Percentiles rank a stretch among this genome's conserved stretches.
Evolutionary conservation across 2,113 vertebrate species (phyloP).

Genomic region (Morone chrysops): DNA sequence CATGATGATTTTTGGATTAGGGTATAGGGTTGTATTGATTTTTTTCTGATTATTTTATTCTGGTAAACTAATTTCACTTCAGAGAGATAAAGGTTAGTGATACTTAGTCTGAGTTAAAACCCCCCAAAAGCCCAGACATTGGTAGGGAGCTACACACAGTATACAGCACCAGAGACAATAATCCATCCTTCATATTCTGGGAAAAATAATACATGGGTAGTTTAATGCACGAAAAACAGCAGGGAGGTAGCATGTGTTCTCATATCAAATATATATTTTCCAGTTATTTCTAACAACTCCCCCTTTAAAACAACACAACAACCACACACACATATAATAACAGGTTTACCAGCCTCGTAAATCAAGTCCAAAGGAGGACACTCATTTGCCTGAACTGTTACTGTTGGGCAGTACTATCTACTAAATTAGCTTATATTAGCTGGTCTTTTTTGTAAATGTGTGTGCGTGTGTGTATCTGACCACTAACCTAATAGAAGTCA

Average conservation of each 20-base stretch:
- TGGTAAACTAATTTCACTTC: neutral
- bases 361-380: slow-evolving; percentile 76
- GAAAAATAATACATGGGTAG: neutral
- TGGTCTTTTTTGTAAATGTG: slow-evolving; percentile 49
- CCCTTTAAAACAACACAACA: slow-evolving; percentile 12
- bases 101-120: neutral
- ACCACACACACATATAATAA: slow-evolving; percentile 33
- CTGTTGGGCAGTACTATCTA: slow-evolving; percentile 72
- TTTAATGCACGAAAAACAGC: neutral
- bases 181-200: neutral
- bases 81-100: neutral
- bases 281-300: slow-evolving; percentile 24
- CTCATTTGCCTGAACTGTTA: slow-evolving; percentile 80
- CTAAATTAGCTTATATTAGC: slow-evolving; percentile 80
- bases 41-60: neutral
- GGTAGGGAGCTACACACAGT: too few species aligned
- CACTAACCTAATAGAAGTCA: slow-evolving; percentile 83
- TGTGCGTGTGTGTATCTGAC: slow-evolving; percentile 72
- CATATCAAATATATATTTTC: slow-evolving; percentile 15
- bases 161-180: neutral
- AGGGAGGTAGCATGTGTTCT: slow-evolving; percentile 9
- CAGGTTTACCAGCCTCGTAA: slow-evolving; percentile 61
- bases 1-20: neutral
- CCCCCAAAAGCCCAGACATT: too few species aligned
- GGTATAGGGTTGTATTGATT: neutral